These are phyloP conservation scores for Aplysina aerophoba DNA, from an alignment of 37 sponge, comb jelly and placozoan genomes.

Conservation along the genomic window DNA sequence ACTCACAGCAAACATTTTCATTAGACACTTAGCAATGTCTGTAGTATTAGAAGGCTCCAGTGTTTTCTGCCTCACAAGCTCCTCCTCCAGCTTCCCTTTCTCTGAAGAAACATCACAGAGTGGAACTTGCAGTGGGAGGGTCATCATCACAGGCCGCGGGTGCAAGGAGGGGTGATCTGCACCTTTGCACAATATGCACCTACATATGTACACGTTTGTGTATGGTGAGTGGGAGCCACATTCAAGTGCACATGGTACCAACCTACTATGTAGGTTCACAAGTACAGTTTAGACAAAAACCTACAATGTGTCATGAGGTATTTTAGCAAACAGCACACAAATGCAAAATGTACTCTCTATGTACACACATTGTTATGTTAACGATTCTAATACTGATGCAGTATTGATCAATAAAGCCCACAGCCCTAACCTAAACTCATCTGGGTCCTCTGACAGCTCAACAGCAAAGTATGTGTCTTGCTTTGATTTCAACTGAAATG, in stretches of 20 bases:
- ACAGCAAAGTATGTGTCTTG: conserved; percentile 71
- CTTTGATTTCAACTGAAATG: conserved; percentile 22
- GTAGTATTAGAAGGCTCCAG: neutral
- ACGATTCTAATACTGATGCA: too few species aligned
- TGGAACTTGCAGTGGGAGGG: conserved; percentile 59
- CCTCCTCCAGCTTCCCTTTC: conserved; percentile 72
- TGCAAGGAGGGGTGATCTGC: conserved; percentile 64
- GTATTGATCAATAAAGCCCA: neutral
- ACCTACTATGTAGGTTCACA: too few species aligned
- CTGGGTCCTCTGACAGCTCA: conserved; percentile 72
- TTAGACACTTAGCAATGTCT: conserved; percentile 39
- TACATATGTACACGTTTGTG: neutral
- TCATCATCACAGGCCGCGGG: conserved; percentile 79
- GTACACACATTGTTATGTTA: too few species aligned
- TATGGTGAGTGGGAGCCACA: neutral
- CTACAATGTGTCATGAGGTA: too few species aligned
- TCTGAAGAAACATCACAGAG: conserved; percentile 74
- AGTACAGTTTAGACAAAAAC: too few species aligned
- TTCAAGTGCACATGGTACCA: neutral
- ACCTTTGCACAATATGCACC: conserved; percentile 79
- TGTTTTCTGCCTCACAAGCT: conserved; percentile 12
- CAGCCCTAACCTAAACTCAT: conserved; percentile 58
- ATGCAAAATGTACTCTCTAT: too few species aligned
- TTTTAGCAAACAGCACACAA: too few species aligned
- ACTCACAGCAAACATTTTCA: conserved; percentile 84